Conservation (phyloP, 2,797 vertebrate species). For the Argyrosomus regius region DNA sequence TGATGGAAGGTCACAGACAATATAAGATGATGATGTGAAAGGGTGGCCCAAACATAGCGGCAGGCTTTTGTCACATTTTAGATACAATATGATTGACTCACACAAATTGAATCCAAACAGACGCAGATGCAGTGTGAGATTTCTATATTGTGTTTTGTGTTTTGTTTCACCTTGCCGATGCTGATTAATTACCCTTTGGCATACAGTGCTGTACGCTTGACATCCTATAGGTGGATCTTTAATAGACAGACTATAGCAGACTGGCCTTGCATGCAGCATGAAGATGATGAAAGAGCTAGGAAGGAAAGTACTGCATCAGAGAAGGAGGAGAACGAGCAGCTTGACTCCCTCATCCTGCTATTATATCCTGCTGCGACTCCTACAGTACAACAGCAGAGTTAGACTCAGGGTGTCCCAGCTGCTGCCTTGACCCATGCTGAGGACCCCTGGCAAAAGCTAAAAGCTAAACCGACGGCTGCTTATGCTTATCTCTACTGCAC, state of each 20-base stretch:
- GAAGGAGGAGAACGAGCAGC: slow-evolving; percentile 20
- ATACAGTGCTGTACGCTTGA: neutral
- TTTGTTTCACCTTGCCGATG: neutral
- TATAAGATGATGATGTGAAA: slow-evolving; percentile 23
- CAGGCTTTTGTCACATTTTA: slow-evolving; percentile 10
- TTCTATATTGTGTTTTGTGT: neutral
- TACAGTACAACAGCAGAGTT: slow-evolving; percentile 17
- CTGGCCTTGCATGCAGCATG: neutral
- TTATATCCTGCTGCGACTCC: slow-evolving; percentile 7
- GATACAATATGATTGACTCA: slow-evolving; percentile 21
- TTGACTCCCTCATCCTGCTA: slow-evolving; percentile 19
- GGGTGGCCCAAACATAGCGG: neutral
- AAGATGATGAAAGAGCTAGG: slow-evolving; percentile 16
- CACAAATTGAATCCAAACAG: slow-evolving; percentile 13
- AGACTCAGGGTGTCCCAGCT: slow-evolving; percentile 29
- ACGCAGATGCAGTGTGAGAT: neutral
- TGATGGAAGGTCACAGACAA: slow-evolving; percentile 14
- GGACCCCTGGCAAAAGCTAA: slow-evolving; percentile 40
- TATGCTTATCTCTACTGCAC: slow-evolving; percentile 21
- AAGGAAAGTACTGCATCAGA: slow-evolving; percentile 7
- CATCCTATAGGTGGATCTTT: neutral
- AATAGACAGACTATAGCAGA: neutral
- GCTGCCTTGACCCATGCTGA: slow-evolving; percentile 32
- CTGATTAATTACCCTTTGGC: neutral
- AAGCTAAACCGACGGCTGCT: slow-evolving; percentile 29